Evolutionary conservation across 2,888 invertebrate genomes (phyloP), one percentile per base, ranked within the genome.

Genomic region (Ceratothoa steindachneri): DNA sequence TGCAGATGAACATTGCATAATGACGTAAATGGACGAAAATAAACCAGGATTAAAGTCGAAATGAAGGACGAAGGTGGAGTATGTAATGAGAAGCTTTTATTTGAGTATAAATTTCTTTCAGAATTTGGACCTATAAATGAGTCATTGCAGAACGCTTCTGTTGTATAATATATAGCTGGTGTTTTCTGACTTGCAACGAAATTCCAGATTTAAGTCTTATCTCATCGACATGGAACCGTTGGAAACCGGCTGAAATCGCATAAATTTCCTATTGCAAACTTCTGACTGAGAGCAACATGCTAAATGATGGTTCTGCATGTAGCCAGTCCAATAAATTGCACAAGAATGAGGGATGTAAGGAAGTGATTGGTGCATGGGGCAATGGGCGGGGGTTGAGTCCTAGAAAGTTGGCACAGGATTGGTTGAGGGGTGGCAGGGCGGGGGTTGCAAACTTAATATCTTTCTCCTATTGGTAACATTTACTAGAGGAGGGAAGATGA

Each of bases 1-100:
- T n/a, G n/a, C n/a, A n/a, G n/a, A n/a, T n/a, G n/a, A n/a, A n/a
- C n/a, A n/a, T n/a, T n/a, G n/a, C n/a, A n/a, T n/a, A n/a, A n/a
- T n/a, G n/a, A n/a, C n/a, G n/a, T n/a, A n/a, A n/a, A n/a, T n/a
- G n/a, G n/a, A n/a, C n/a, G n/a, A n/a, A n/a, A n/a, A n/a, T n/a
- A n/a, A n/a, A n/a, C n/a, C n/a, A n/a, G n/a, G n/a, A n/a, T n/a
- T n/a, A n/a, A n/a, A n/a, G n/a, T n/a, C n/a, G n/a, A n/a, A n/a
- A n/a, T 19, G 19, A 51, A 15, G 60, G 24, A 60, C 12, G 24
- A 24, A 24, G 60, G 24, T 24, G 27, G 60, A 60, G 24, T 60
- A 60, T n/a, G 60, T 60, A 60, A 60, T 60, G 60, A 60, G 60
- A 60, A 60, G 12, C 12, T 60, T 60, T 60, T 60, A 60, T 60